Base-by-base conservation (phyloP, 2,888 invertebrate species). In the Epinotia demarniana region DNA sequence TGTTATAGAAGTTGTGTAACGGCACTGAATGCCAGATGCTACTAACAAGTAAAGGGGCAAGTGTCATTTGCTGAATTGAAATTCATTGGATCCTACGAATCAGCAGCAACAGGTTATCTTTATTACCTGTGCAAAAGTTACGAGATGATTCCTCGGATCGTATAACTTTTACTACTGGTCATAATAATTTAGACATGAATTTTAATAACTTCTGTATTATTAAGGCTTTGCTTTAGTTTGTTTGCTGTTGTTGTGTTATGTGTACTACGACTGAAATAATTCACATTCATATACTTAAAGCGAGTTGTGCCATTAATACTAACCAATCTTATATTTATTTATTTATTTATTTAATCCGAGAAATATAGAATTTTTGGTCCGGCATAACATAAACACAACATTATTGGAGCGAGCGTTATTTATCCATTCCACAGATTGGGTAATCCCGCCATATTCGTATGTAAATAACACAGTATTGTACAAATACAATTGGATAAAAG, bases 31-130 rank as follows among this genome's bases (percentile, higher is more conserved):
- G 75, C 55, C 75, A 75, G 75, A 67, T 75, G 75, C 46, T 57
- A n/a, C 66, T 71, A 53, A 57, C 75, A 72, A 72, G 72, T 67
- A 62, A 62, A 57, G 64, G 70, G 60, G 66, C 75, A 71, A 71
- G 55, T 69, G 68, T 67, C 75, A 67, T 67, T 75, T 72, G 71
- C 72, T 62, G 67, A 67, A 72, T 75, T 75, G 67, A 61, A 72
- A 75, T 75, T 75, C 75, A 75, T 75, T 27, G 55, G 71, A 61
- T 62, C 61, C 57, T 23, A 13, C 19, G 66, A 72, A 67, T 67
- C 61, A 67, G 67, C 67, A 39, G 75, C 75, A 75, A 75, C 75
- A 75, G 75, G 75, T 72, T 75, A 62, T 55, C 61, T 72, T 72
- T 75, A 66, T 62, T 64, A 46, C 23, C 67, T 27, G 67, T 75